These are phyloP conservation scores for Eupithecia centaureata DNA, from an alignment of 2,888 invertebrate species.

Conservation along the genomic window DNA sequence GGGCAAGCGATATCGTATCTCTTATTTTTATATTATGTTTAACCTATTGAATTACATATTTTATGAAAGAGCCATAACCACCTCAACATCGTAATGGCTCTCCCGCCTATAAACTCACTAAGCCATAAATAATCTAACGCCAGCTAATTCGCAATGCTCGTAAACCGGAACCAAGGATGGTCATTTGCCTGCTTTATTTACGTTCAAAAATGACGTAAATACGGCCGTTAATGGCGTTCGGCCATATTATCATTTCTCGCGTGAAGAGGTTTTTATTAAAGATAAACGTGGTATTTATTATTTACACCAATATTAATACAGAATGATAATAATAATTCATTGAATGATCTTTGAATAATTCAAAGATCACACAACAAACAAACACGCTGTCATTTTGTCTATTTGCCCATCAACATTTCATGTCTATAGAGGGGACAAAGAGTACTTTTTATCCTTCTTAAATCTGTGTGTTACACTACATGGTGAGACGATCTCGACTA, in stretches of 20 bases:
- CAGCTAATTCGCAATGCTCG: constrained; percentile 31
- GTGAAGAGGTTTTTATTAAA: not conserved
- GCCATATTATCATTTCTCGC: constrained; percentile 32
- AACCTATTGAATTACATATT: not conserved
- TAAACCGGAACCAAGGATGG: constrained; percentile 27
- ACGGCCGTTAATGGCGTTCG: constrained; percentile 24
- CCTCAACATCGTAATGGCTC: not conserved
- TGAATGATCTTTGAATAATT: too few species aligned
- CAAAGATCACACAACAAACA: too few species aligned
- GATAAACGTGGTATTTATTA: not conserved
- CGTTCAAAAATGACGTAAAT: constrained; percentile 21
- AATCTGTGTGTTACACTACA: too few species aligned
- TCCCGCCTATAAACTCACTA: constrained; percentile 17
- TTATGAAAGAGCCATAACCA: not conserved
- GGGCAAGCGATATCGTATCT: too few species aligned
- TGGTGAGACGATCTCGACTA: not conserved
- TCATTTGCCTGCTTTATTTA: constrained; percentile 38
- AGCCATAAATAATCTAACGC: constrained; percentile 27
- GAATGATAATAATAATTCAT: too few species aligned
- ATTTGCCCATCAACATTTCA: too few species aligned
- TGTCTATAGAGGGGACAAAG: too few species aligned
- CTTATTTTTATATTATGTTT: not conserved
- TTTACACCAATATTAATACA: not conserved
- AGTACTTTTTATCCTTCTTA: too few species aligned
- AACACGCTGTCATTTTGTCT: too few species aligned